Evolutionary conservation across 2,888 invertebrate genomes (phyloP), one percentile per base, ranked within the genome.

Genomic region (Icerya purchasi): DNA sequence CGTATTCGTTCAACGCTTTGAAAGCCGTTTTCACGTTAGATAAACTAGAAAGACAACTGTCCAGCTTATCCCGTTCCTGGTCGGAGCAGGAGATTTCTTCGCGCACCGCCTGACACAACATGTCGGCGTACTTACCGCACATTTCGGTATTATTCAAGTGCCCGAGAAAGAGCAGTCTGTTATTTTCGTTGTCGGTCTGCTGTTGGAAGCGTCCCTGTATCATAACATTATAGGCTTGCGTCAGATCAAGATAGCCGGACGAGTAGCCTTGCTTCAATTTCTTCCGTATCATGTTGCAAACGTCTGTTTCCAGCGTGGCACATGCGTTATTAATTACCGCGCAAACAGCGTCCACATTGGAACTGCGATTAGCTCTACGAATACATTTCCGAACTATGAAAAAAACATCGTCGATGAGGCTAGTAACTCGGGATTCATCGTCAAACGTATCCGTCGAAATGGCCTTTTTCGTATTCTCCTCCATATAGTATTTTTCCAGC

Each of bases 401-500:
- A 74, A 97, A 97, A 1, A 94, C 86, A 72, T 98, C 97, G 71
- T 98, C 98, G 0, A 97, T 87, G 76, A 98, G 84, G 65, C 90
- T 93, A 2, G 93, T 92, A 1, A 84, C 84, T 65, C 83, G 78
- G 61, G 80, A 80, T 2, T 82, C 82, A n/a, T 77, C 73, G 65
- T 86, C 84, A 23, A 83, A 75, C 0, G 77, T 73, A 67, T 91
- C 89, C 77, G 91, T 76, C 61, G 80, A 79, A 57, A 91, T 77
- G 1, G 94, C 97, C 73, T 96, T 97, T 54, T 82, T 79, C 0
- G 96, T 86, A 68, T 91, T 94, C 72, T 96, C 93, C 65, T 89
- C 86, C 78, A 97, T 82, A 71, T 92, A 97, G 72, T 86, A 96
- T 69, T 91, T 85, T 71, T 98, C 98, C 66, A 97, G 76, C 21